Base-by-base conservation (phyloP, 2,797 vertebrate species). In the Phrynocephalus guinanensis region DNA sequence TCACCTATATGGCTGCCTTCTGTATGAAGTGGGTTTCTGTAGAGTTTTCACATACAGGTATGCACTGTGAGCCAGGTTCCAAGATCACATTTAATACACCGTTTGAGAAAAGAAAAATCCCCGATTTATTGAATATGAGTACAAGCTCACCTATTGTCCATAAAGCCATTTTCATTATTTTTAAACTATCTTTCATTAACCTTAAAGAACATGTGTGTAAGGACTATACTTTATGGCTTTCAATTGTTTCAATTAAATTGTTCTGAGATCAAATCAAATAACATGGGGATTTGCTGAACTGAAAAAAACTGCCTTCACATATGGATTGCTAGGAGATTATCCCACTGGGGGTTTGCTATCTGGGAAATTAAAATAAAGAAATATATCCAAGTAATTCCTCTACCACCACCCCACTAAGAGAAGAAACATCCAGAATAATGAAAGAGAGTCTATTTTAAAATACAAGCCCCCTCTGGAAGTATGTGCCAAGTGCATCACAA, bases 291-390 rank as follows among this genome's bases (percentile, higher is more conserved):
- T 93, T 94, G 86, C 82, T 86, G 85, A 90, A 91, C 89, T 92
- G 68, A 82, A 93, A 60, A 60, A 93, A 94, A 90, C 85, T 89
- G 44, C 85, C 90, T 93, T 89, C 90, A 87, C 92, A 92, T 95
- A 95, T 93, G 94, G 94, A 90, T 92, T 91, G 92, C 90, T 87
- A 93, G 89, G 91, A 91, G 95, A 96, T 97, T 95, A 96, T 94
- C 91, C 92, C 91, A 90, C 86, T 78, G 88, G 94, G 88, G 86
- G 91, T 91, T 95, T 93, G 92, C 87, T 93, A 94, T 86, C 91
- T 5, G 26, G 90, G 88, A 95, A 95, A 95, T 95, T 95, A 91
- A 95, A 93, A 95, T 78, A 93, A 77, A 91, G 83, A 90, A 81
- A 85, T 73, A 70, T 79, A 94, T 93, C 84, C 90, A 85, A 93